Percentiles rank a stretch among this genome's conserved stretches.
These are phyloP conservation scores for Lymantria monacha DNA, from an alignment of 2,888 invertebrate genomes.

Conservation along the genomic window DNA sequence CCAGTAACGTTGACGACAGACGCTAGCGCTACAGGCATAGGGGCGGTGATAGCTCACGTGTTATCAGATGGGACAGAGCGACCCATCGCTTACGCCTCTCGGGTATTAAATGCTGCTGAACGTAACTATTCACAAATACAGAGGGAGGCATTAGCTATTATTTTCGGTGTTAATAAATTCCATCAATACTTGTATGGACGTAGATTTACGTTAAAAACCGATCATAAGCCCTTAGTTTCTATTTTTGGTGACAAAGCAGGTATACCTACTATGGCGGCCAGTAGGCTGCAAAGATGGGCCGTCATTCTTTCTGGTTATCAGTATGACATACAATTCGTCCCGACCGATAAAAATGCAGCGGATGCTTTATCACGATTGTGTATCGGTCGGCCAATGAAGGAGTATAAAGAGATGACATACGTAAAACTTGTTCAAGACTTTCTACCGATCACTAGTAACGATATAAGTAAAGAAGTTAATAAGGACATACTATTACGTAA, in stretches of 20 bases:
- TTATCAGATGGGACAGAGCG: neutral
- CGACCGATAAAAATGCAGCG: neutral
- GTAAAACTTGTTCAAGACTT: too few relatives aligned
- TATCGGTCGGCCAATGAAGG: too few relatives aligned
- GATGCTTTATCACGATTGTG: conserved; percentile 1
- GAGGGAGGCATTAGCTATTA: conserved; percentile 5
- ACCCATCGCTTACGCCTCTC: neutral
- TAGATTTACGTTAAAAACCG: conserved; percentile 1
- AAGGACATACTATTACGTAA: too few relatives aligned
- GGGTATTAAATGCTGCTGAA: neutral
- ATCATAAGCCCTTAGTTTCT: conserved; percentile 2
- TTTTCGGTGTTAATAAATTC: conserved; percentile 1
- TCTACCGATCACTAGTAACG: too few relatives aligned
- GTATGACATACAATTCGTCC: conserved; percentile 1
- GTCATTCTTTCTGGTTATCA: neutral
- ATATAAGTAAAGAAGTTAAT: too few relatives aligned
- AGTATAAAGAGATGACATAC: too few relatives aligned
- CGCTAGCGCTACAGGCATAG: neutral
- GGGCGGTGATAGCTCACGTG: neutral
- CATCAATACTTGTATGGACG: conserved; percentile 4
- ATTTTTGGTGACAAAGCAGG: conserved; percentile 8
- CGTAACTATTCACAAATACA: neutral
- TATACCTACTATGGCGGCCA: neutral
- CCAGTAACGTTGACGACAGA: neutral
- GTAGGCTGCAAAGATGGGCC: conserved; percentile 1